phyloP scores from a whole-genome alignment of 2,113 vertebrate genomes.

The Pachyramphus minor region DNA sequence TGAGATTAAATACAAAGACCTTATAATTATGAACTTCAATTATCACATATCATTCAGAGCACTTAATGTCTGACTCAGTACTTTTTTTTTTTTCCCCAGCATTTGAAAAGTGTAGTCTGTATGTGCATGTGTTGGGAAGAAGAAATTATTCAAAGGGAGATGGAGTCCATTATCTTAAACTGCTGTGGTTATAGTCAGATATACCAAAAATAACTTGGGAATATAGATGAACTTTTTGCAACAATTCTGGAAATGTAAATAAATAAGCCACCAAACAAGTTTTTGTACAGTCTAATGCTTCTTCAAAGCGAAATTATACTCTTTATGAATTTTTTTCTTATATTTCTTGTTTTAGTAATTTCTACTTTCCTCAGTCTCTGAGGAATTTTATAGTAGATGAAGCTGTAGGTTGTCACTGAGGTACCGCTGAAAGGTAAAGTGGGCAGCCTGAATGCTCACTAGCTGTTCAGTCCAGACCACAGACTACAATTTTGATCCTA shows the following conservation, averaged over 20 bases:
- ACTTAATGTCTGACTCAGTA: background rate
- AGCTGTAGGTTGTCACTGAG: background rate
- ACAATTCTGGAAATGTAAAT: background rate
- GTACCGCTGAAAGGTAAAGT: background rate
- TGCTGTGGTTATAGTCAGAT: background rate
- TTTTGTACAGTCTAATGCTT: background rate
- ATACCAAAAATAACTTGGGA: background rate
- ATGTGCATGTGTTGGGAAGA: background rate
- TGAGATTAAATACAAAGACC: constrained; percentile 3
- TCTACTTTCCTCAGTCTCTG: background rate
- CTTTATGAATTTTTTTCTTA: background rate
- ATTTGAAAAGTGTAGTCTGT: background rate
- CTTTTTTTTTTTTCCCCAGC: background rate
- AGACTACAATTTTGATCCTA: background rate
- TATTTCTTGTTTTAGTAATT: background rate
- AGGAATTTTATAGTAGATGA: background rate
- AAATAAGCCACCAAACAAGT: background rate
- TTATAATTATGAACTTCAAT: constrained; percentile 23
- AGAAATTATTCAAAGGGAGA: background rate
- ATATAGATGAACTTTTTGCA: background rate
- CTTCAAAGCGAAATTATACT: background rate
- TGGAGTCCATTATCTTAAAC: background rate
- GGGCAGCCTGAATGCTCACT: background rate
- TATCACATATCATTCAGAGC: background rate
- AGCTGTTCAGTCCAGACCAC: background rate